A percentile compares a stretch with the other conserved stretches of the same genome.
phyloP scores from a whole-genome alignment of 2,113 vertebrate species.

The Nicator chloris region DNA sequence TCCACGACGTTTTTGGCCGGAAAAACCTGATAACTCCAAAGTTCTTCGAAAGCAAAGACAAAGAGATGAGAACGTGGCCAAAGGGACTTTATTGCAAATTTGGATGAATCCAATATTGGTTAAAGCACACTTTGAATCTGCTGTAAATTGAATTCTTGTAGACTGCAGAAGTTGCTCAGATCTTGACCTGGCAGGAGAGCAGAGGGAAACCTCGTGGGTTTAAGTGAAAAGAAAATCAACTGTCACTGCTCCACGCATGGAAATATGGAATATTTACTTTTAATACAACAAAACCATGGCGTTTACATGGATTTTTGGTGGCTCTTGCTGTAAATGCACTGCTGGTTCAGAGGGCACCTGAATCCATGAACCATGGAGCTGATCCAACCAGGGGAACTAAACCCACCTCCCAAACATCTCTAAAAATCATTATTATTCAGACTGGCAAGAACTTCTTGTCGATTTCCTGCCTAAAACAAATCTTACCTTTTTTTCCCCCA shows the following conservation, averaged over 20 bases:
- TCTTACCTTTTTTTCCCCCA: too few relatives aligned
- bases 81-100: not conserved
- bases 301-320: not conserved
- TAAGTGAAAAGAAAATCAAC: not conserved
- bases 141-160: not conserved
- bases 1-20: not conserved
- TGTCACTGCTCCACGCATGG: rapidly evolving
- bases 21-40: conserved; percentile 1
- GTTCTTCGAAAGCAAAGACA: conserved; percentile 58
- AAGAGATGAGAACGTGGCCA: not conserved
- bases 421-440: not conserved
- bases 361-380: not conserved
- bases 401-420: not conserved
- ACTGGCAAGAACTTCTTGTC: not conserved
- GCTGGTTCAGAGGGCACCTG: not conserved
- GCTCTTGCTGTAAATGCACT: not conserved
- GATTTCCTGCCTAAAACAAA: not conserved
- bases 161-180: not conserved
- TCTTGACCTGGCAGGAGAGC: not conserved
- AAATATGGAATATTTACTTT: not conserved
- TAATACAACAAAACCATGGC: not conserved
- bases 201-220: not conserved
- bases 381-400: not conserved
- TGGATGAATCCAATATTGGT: too few relatives aligned
- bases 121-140: not conserved